phyloP scores from a whole-genome alignment of 2,113 vertebrate species.

The Oxyura jamaicensis region DNA sequence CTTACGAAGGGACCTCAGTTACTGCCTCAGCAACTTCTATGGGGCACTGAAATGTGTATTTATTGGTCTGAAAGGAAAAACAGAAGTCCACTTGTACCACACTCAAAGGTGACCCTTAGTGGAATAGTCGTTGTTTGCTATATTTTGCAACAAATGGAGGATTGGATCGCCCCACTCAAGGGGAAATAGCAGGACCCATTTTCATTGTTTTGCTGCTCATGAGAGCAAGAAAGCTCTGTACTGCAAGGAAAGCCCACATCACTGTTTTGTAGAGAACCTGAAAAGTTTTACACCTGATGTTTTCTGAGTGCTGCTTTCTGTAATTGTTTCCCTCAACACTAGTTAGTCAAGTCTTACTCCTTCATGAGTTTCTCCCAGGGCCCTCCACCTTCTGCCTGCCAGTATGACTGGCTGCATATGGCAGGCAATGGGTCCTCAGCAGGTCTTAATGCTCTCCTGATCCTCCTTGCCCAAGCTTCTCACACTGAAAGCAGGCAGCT shows the following conservation, averaged over 20 bases:
- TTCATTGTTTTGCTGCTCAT: not conserved
- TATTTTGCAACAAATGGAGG: not conserved
- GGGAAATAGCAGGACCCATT: fast-evolving
- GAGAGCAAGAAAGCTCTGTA: not conserved
- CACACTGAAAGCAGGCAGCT: not conserved
- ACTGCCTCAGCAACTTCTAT: not conserved
- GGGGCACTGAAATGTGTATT: fast-evolving
- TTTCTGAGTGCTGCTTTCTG: not conserved
- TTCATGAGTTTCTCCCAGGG: not conserved
- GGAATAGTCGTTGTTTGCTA: fast-evolving
- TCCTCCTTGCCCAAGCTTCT: not conserved
- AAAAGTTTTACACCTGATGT: not conserved
- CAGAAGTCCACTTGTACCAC: fast-evolving
- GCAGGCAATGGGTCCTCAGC: not conserved
- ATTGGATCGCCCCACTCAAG: not conserved
- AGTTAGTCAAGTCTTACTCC: not conserved
- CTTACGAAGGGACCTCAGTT: not conserved
- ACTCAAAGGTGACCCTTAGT: not conserved
- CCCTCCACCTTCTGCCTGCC: not conserved
- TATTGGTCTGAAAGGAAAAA: not conserved
- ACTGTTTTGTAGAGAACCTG: not conserved
- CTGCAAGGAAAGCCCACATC: not conserved
- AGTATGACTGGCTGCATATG: fast-evolving
- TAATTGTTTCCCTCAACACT: fast-evolving
- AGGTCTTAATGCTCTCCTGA: not conserved